Percentiles rank a stretch among this genome's conserved stretches.
Conservation (phyloP, 2,113 vertebrate species). For the Tricholaema leucomelas region DNA sequence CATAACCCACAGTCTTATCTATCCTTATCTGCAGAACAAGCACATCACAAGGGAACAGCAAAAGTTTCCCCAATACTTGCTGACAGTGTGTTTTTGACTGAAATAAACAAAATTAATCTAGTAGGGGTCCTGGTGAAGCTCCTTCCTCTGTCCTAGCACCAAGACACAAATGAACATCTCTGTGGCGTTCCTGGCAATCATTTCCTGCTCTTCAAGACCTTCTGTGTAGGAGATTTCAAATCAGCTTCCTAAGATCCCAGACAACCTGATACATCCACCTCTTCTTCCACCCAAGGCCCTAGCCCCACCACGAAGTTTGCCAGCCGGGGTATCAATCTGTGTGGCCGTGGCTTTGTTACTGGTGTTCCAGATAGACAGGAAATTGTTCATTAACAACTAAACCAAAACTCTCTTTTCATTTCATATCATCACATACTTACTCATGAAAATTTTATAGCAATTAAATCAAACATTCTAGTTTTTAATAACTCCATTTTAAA, state of each 20-base stretch:
- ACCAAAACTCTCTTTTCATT: neutral
- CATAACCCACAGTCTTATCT: neutral
- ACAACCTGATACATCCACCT: neutral
- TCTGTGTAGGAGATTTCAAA: neutral
- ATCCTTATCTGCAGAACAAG: neutral
- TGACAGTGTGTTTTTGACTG: neutral
- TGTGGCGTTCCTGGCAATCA: neutral
- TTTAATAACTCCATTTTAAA: neutral
- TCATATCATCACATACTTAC: neutral
- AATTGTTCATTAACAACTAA: neutral
- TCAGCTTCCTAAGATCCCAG: neutral
- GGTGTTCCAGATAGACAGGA: neutral
- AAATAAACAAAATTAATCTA: neutral
- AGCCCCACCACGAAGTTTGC: neutral
- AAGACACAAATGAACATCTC: neutral
- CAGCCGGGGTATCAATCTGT: neutral
- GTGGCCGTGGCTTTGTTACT: neutral
- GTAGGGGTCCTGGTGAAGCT: neutral
- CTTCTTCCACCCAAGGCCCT: neutral
- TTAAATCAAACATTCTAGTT: neutral
- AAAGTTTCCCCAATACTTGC: neutral
- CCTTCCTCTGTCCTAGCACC: rapidly evolving
- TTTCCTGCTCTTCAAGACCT: neutral
- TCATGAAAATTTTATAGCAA: neutral
- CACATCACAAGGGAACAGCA: neutral